Percentiles rank a stretch among this genome's conserved stretches.
These are phyloP conservation scores for Dissostichus mawsoni DNA, from an alignment of 2,113 vertebrate species.

Conservation along the genomic window DNA sequence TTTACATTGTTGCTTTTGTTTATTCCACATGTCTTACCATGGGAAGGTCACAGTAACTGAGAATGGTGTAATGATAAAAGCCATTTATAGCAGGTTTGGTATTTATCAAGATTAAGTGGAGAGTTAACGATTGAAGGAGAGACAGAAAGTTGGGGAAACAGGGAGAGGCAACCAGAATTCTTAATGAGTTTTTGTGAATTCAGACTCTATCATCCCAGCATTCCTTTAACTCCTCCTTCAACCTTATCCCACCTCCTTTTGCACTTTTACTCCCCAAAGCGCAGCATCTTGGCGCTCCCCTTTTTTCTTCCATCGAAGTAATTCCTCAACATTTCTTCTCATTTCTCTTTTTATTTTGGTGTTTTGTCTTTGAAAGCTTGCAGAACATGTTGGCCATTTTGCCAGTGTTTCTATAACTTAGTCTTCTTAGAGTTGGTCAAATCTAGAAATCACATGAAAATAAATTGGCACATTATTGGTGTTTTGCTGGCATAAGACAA, in stretches of 20 bases:
- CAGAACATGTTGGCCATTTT: neutral
- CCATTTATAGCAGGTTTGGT: neutral
- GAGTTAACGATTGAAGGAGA: neutral
- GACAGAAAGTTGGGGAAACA: neutral
- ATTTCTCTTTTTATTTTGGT: constrained; percentile 6
- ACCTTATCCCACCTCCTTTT: constrained; percentile 30
- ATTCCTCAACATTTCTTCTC: constrained; percentile 11
- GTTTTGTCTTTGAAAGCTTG: constrained; percentile 4
- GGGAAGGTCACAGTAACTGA: constrained; percentile 15
- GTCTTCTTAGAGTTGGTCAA: neutral
- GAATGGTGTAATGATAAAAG: constrained; percentile 16
- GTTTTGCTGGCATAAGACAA: neutral
- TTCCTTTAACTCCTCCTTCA: constrained; percentile 51
- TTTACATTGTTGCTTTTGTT: constrained; percentile 8
- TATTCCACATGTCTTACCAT: constrained; percentile 15
- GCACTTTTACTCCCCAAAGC: constrained; percentile 48
- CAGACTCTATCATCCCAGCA: constrained; percentile 44
- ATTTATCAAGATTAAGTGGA: constrained; percentile 4
- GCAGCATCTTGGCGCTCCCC: constrained; percentile 27
- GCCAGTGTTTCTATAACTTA: too few species aligned
- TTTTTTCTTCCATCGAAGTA: constrained; percentile 37
- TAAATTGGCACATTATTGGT: too few species aligned
- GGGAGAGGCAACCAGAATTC: constrained; percentile 26
- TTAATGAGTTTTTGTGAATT: constrained; percentile 47
- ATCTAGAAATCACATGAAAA: neutral